Base-by-base conservation (phyloP, 2,113 vertebrate genomes). In the Amphilophus citrinellus region DNA sequence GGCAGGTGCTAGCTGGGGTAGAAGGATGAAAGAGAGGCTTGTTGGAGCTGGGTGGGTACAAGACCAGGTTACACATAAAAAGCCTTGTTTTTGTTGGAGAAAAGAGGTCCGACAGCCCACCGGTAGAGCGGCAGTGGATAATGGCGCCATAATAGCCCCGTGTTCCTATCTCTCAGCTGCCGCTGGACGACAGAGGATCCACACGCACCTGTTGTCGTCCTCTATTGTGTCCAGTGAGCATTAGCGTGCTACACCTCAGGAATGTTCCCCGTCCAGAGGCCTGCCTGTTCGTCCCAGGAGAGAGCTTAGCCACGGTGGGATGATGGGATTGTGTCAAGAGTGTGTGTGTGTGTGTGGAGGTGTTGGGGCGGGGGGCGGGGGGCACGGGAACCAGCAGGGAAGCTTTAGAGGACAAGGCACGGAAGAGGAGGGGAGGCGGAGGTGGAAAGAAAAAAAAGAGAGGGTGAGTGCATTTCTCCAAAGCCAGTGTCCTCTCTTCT, bases 41-140 rank as follows among this genome's bases (percentile, higher is more conserved):
- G 90, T 94, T 61, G 84, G 88, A 90, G 87, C 59, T 76, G 90
- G 87, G 87, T 42, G 88, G 82, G 42, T 76, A 79, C 81, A 20
- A 63, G 93, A 91, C 87, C 90, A 88, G 94, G 94, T 95, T 95
- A 95, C 95, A 95, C 88, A 91, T 92, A 89, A 94, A 91, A 91
- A 93, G 83, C 65, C 89, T 79, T 87, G 89, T 93, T 93, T 91
- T 91, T 91, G 92, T 92, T 88, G 6, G 15, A 66, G 85, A 79
- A 78, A 87, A 80, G 82, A 71, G 81, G 65, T 58, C 84, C 88
- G 35, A 85, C 92, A 93, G 93, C 91, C 90, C 88, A 89, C 73
- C 60, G 84, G 86, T 87, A 47, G 82, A 80, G 80, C 89, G 77
- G 87, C 60, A 58, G 83, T 6, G 47, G 86, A 92, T 93, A 93